phyloP scores from a whole-genome alignment of 2,888 invertebrate species.

The Conistra vaccinii region DNA sequence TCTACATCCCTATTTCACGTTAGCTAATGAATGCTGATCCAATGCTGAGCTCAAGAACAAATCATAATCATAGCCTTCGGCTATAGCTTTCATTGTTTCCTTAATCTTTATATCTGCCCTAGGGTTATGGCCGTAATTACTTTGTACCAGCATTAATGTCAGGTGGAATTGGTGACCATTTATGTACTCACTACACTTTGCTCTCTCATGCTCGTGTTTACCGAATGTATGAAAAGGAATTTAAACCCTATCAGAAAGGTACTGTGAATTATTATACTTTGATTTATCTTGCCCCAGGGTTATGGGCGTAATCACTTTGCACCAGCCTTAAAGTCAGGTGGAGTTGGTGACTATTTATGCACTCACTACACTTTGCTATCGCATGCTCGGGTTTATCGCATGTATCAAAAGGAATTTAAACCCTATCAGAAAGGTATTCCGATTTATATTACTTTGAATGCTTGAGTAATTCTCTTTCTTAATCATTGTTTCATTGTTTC shows the following conservation, averaged over 20 bases:
- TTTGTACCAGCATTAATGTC: constrained; percentile 89
- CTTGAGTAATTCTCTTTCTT: constrained; percentile 12
- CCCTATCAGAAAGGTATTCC: constrained; percentile 86
- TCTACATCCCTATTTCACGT: too few species aligned
- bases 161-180: constrained; percentile 90
- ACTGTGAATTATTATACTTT: constrained; percentile 35
- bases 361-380: constrained; percentile 92
- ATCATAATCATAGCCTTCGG: background rate
- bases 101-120: constrained; percentile 29
- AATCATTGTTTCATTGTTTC: constrained; percentile 26
- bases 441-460: constrained; percentile 16
- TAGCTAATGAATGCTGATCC: background rate
- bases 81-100: background rate
- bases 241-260: constrained; percentile 88
- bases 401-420: constrained; percentile 91
- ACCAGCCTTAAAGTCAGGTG: constrained; percentile 86
- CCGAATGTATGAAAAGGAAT: constrained; percentile 91
- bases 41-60: background rate
- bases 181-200: constrained; percentile 92
- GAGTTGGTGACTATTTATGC: constrained; percentile 91
- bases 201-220: constrained; percentile 92
- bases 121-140: constrained; percentile 88
- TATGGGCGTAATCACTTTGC: constrained; percentile 90
- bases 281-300: constrained; percentile 72
- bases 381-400: constrained; percentile 92